Evolutionary conservation across 2,113 vertebrate genomes (phyloP).

Genomic region (Triplophysa tibetana): DNA sequence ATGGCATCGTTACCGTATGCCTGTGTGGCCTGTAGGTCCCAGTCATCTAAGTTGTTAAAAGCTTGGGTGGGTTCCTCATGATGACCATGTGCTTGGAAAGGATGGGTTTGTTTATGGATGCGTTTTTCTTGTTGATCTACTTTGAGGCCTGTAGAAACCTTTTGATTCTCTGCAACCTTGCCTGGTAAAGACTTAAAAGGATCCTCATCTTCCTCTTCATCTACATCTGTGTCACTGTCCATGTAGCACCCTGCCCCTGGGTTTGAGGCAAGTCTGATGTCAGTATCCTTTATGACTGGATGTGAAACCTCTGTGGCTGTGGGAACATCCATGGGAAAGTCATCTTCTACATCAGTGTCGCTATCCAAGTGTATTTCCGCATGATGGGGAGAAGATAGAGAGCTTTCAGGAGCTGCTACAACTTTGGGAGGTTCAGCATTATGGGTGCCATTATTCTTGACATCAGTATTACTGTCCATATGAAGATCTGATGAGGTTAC

Average conservation of each 20-base stretch:
- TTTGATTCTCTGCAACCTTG: not conserved
- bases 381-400: not conserved
- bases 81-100: not conserved
- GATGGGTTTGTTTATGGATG: slow-evolving; percentile 51
- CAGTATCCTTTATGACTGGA: not conserved
- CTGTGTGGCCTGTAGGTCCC: slow-evolving; percentile 57
- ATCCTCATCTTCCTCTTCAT: slow-evolving; percentile 44
- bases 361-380: slow-evolving; percentile 52
- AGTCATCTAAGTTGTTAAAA: slow-evolving; percentile 41
- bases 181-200: not conserved
- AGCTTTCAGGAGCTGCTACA: not conserved
- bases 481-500: slow-evolving; percentile 49
- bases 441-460: slow-evolving; percentile 54
- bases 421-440: not conserved
- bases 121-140: slow-evolving; percentile 37
- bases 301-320: not conserved
- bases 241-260: slow-evolving; percentile 43
- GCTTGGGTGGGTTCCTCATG: slow-evolving; percentile 54
- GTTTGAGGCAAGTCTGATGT: not conserved
- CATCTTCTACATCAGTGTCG: slow-evolving; percentile 62
- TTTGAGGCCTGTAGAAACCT: not conserved
- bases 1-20: slow-evolving; percentile 39
- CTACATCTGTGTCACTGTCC: slow-evolving; percentile 63
- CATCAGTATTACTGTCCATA: slow-evolving; percentile 71
- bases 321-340: slow-evolving; percentile 21